A percentile compares a stretch with the other conserved stretches of the same genome.
Evolutionary conservation across 2,113 vertebrate genomes (phyloP).

Genomic region (Fukomys damarensis): DNA sequence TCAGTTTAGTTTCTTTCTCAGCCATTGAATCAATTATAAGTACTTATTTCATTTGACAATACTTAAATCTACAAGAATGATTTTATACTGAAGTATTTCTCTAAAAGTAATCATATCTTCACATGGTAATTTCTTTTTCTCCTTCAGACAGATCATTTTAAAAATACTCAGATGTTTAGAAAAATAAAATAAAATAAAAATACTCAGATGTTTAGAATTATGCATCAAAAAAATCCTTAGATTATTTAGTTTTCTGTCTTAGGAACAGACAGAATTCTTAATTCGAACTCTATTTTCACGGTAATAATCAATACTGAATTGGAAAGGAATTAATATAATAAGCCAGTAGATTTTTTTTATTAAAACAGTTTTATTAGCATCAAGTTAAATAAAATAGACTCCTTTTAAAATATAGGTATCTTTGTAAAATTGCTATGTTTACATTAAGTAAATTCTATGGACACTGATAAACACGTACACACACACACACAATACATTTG

Average conservation of each 20-base stretch:
- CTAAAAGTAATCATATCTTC: not conserved
- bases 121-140: not conserved
- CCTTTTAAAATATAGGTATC: not conserved
- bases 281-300: not conserved
- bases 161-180: not conserved
- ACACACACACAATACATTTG: no score
- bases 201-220: not conserved
- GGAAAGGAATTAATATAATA: not conserved
- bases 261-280: not conserved
- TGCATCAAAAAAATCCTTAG: not conserved
- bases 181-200: no score
- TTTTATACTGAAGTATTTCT: slow-evolving; percentile 16
- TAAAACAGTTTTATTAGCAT: not conserved
- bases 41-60: not conserved
- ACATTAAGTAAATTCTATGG: not conserved
- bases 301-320: not conserved
- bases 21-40: not conserved
- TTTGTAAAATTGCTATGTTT: not conserved
- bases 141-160: not conserved
- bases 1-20: not conserved
- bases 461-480: not conserved
- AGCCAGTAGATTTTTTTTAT: not conserved
- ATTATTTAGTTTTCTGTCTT: slow-evolving; percentile 31
- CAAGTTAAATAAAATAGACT: not conserved
- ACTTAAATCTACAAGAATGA: not conserved